Evolutionary conservation across 2,797 vertebrate species (phyloP).

Genomic region (Bovichtus variegatus): DNA sequence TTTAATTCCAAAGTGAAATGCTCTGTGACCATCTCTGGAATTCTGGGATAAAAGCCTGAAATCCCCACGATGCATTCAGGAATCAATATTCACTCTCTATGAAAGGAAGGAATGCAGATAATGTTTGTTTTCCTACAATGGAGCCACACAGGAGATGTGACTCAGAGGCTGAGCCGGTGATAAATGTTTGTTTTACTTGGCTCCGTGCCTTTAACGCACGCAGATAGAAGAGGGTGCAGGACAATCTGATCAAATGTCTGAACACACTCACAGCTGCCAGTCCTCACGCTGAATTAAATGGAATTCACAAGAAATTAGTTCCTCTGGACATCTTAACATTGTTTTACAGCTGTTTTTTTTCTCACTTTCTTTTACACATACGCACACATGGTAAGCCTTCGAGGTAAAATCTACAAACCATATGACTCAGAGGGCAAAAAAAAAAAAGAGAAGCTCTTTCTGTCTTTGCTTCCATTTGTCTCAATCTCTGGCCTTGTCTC

Average conservation of each 20-base stretch:
- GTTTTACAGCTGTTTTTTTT: constrained; percentile 14
- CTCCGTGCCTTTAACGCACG: constrained; percentile 43
- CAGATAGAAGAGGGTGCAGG: constrained; percentile 37
- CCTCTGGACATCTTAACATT: constrained; percentile 25
- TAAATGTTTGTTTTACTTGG: constrained; percentile 71
- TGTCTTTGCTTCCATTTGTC: constrained; percentile 35
- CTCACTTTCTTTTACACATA: constrained; percentile 16
- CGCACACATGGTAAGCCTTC: not conserved
- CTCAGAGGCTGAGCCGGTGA: constrained; percentile 54
- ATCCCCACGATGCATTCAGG: constrained; percentile 32
- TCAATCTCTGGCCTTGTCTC: constrained; percentile 22
- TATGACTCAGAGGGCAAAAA: constrained; percentile 27
- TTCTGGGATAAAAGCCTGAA: constrained; percentile 38
- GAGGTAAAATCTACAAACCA: constrained; percentile 31
- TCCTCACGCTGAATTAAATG: not conserved
- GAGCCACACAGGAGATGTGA: constrained; percentile 66
- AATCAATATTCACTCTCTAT: constrained; percentile 61
- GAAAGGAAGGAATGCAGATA: constrained; percentile 65
- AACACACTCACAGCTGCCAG: constrained; percentile 26
- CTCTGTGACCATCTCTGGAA: constrained; percentile 31
- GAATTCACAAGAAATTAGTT: constrained; percentile 27
- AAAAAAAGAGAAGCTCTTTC: constrained; percentile 13
- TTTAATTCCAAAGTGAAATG: constrained; percentile 27
- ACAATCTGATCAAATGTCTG: constrained; percentile 40
- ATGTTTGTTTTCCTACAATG: constrained; percentile 61